phyloP scores from a whole-genome alignment of 2,888 invertebrate species.

The Ligdia adustata region DNA sequence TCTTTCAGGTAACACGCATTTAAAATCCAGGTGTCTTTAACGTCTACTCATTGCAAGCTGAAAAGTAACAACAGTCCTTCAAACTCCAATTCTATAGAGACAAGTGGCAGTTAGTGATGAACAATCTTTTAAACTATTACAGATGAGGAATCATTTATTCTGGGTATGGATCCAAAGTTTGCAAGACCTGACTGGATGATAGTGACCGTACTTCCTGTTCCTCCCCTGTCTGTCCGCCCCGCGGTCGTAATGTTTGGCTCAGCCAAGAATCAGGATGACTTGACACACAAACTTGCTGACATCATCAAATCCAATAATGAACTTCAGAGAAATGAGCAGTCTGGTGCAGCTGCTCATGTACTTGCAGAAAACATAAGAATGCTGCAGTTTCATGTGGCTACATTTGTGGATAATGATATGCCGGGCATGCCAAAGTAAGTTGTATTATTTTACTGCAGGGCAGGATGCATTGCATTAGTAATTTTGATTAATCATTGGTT shows the following conservation, averaged over 20 bases:
- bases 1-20: no score
- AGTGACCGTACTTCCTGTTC: constrained; percentile 97
- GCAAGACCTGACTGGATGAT: constrained; percentile 99
- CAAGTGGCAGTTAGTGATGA: no score
- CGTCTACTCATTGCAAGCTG: no score
- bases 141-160: constrained; percentile 97
- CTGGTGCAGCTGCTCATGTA: constrained; percentile 98
- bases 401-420: constrained; percentile 99
- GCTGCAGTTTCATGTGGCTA: constrained; percentile 99
- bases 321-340: constrained; percentile 96
- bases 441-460: constrained; percentile 6
- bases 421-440: constrained; percentile 95
- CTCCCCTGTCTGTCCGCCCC: constrained; percentile 97
- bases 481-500: no score
- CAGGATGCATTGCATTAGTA: no score
- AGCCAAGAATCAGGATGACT: constrained; percentile 98
- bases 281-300: constrained; percentile 99
- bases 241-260: constrained; percentile 99
- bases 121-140: no score
- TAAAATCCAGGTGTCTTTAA: no score
- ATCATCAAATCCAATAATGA: constrained; percentile 99
- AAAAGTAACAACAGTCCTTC: no score
- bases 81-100: no score
- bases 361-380: constrained; percentile 98
- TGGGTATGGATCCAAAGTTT: constrained; percentile 98